These are phyloP conservation scores for Sycobia sp. DNA, from an alignment of 1,140 invertebrate species.

Conservation along the genomic window DNA sequence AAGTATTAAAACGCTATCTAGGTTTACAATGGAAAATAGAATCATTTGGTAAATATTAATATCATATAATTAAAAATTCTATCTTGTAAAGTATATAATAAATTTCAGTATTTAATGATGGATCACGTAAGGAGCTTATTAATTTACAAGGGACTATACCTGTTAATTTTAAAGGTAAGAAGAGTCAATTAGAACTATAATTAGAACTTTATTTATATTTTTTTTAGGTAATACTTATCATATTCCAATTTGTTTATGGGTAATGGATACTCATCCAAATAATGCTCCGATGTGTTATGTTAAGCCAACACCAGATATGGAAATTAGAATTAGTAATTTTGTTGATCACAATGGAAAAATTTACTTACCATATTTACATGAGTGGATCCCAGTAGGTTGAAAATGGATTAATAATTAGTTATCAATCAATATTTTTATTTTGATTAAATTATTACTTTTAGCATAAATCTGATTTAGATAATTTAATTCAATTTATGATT, in stretches of 20 bases:
- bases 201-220: slow-evolving; percentile 38
- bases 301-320: slow-evolving; percentile 93
- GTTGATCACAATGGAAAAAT: slow-evolving; percentile 96
- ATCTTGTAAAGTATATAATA: no score
- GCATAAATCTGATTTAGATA: slow-evolving; percentile 81
- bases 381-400: slow-evolving; percentile 85
- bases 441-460: slow-evolving; percentile 50
- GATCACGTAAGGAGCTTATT: slow-evolving; percentile 78
- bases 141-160: slow-evolving; percentile 92
- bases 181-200: no score
- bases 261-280: slow-evolving; percentile 96
- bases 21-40: slow-evolving; percentile 71
- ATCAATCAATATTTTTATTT: not conserved
- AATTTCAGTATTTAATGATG: slow-evolving; percentile 87
- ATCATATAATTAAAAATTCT: slow-evolving; percentile 48
- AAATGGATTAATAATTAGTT: not conserved
- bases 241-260: slow-evolving; percentile 95
- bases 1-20: slow-evolving; percentile 72
- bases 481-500: slow-evolving; percentile 90
- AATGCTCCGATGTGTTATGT: slow-evolving; percentile 98
- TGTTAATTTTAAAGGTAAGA: slow-evolving; percentile 88
- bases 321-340: slow-evolving; percentile 90
- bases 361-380: slow-evolving; percentile 94
- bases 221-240: slow-evolving; percentile 81
- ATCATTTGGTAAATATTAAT: slow-evolving; percentile 65